Base-by-base conservation (phyloP, 2,797 vertebrate genomes). In the Tragelaphus eurycerus region DNA sequence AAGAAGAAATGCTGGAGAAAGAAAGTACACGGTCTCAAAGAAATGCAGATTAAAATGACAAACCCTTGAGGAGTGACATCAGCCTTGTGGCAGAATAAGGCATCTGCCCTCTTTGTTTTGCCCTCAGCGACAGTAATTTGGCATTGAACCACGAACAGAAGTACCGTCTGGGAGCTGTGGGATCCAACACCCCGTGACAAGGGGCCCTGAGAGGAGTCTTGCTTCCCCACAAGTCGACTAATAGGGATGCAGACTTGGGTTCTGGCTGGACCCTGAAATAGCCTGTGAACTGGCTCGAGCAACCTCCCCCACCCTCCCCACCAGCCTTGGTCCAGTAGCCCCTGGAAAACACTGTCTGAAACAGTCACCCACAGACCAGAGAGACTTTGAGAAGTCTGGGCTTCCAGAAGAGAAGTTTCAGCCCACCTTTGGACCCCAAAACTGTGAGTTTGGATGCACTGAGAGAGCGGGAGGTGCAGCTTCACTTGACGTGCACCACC, bases 241-340 rank as follows among this genome's bases (percentile, higher is more conserved):
- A 55, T 6, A 11, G 21, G 21, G 15, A 59, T 31, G 19, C 2
- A 43, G 59, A 50, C 25, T 9, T 60, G 7, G 7, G 29, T 21
- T 4, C 60, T 60, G 76, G 13, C 34, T 85, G 34, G 46, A 90
- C 21, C 14, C n/a, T 82, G 17, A 9, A 27, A 67, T 34, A 5
- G 19, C 55, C n/a, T 48, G 23, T 78, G 48, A 95, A 27, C 55
- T 59, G 46, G 15, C 64, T 55, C 38, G 1, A 27, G 43, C 11
- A 19, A 25, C 9, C 9, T 38, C 0, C 46, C n/a, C 5, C 1
- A 0, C 2, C 64, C n/a, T 19, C 7, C 6, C 10, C 17, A 21
- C 19, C 17, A 13, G 27, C 74, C n/a, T 12, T 7, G 43, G n/a
- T 52, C 21, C 16, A 46, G 34, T 10, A 48, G 34, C 50, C 50